Conservation (phyloP, 2,113 vertebrate genomes). For the Neolamprologus falcicula region DNA sequence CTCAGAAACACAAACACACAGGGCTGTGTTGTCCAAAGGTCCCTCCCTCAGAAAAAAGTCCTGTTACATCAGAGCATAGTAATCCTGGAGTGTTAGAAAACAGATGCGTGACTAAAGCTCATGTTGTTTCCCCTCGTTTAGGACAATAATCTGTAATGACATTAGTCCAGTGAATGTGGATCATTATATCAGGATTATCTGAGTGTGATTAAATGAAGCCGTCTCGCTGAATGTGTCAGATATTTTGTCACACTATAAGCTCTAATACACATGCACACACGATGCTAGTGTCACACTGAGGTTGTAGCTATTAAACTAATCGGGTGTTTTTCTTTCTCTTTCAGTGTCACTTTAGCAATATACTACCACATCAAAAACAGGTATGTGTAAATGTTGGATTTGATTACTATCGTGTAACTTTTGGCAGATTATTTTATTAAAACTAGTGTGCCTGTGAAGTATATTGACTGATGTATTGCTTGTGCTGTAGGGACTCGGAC, state of each 20-base stretch:
- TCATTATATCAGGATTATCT: conserved; percentile 4
- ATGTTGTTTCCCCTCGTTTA: background rate
- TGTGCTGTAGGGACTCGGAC: conserved; percentile 80
- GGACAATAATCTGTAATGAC: background rate
- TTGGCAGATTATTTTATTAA: background rate
- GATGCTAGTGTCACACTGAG: background rate
- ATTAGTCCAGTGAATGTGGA: background rate
- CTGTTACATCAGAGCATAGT: background rate
- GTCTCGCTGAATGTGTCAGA: background rate
- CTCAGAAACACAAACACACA: background rate
- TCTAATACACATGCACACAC: conserved; percentile 28
- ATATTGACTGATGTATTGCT: background rate
- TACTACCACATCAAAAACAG: conserved; percentile 99
- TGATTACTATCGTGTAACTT: background rate
- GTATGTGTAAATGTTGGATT: conserved; percentile 60
- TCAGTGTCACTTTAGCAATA: conserved; percentile 93
- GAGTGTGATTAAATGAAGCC: background rate
- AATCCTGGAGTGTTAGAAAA: conserved; percentile 3
- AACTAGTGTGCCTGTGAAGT: background rate
- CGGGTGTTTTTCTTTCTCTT: background rate
- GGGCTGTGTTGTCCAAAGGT: background rate
- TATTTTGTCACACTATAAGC: background rate
- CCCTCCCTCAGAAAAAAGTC: background rate
- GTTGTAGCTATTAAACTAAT: background rate
- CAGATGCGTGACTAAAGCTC: background rate